Evolutionary conservation across 2,888 invertebrate species (phyloP), one percentile per base, ranked within the genome.

Genomic region (Rhagium mordax): DNA sequence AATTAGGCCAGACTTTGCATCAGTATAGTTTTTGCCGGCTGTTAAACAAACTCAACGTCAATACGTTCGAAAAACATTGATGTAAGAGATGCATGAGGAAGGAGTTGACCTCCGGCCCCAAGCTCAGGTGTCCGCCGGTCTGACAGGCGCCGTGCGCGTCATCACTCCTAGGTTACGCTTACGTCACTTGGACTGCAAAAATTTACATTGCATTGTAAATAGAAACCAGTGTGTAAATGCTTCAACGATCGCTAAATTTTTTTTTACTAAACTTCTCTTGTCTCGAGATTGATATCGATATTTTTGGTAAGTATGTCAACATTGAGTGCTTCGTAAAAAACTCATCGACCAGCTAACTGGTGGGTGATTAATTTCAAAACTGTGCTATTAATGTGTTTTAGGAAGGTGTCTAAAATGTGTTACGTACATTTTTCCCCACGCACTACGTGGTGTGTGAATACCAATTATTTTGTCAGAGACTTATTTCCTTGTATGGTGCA

Each of bases 51-150:
- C 15, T 47, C 15, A 53, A 57, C 59, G 60, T 68, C 68, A 68
- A 68, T 68, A 68, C 24, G 20, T 60, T 3, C 18, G 51, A 20
- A 29, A 24, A 51, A 20, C 69, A 61, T 27, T 41, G 60, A 70
- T 62, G 27, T 48, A 71, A 49, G 70, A 59, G 60, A 70, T 62
- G 27, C 29, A 71, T 57, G 70, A 59, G 49, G 55, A 62, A 68
- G 67, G 57, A 18, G 48, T 72, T 65, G 72, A 65, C 72, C 69
- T 72, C 72, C 68, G 68, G 64, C 47, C 33, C 21, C 20, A 15
- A 16, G 57, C 62, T 62, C 70, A 70, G 64, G 70, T 70, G 64
- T 70, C 33, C 70, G 55, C n/a, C 41, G 64, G 62, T 18, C 70
- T 49, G 21, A 27, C 15, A 41, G 70, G 64, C 70, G 70, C 70